These are phyloP conservation scores for Malachius bipustulatus DNA, from an alignment of 2,888 invertebrate species.

Conservation along the genomic window DNA sequence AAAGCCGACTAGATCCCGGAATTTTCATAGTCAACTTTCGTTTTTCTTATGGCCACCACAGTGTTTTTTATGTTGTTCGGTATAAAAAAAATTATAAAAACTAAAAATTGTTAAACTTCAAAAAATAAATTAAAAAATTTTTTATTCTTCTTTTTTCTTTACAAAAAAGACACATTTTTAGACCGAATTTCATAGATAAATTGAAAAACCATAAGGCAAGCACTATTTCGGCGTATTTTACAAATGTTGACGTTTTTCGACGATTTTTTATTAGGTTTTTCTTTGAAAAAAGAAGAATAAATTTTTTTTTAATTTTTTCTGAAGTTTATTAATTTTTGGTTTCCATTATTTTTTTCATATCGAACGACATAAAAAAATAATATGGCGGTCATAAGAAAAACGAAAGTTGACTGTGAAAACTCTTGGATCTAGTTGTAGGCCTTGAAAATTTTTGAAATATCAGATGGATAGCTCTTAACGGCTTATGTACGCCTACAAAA, in stretches of 20 bases:
- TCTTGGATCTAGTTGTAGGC: neutral
- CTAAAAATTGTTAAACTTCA: no score
- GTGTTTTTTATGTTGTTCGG: neutral
- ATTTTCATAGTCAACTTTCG: neutral
- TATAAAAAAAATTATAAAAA: slow-evolving; percentile 1
- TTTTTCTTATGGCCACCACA: neutral
- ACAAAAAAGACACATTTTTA: no score
- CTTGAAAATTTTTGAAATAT: slow-evolving; percentile 1
- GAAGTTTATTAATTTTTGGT: no score
- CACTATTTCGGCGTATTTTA: no score
- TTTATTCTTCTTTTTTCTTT: no score
- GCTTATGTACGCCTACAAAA: neutral
- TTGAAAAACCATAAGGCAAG: no score
- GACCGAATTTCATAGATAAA: no score
- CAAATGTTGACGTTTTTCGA: no score
- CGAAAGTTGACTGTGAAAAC: neutral
- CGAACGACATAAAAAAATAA: neutral
- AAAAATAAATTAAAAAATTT: no score
- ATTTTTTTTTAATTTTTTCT: no score
- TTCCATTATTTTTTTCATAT: neutral
- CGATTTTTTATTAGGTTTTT: no score
- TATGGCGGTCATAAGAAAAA: slow-evolving; percentile 1
- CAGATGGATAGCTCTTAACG: neutral
- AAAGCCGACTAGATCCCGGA: neutral
- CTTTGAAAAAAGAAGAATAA: no score